Evolutionary conservation across 2,113 vertebrate genomes (phyloP), one percentile per base, ranked within the genome.

Genomic region (Neofelis nebulosa): DNA sequence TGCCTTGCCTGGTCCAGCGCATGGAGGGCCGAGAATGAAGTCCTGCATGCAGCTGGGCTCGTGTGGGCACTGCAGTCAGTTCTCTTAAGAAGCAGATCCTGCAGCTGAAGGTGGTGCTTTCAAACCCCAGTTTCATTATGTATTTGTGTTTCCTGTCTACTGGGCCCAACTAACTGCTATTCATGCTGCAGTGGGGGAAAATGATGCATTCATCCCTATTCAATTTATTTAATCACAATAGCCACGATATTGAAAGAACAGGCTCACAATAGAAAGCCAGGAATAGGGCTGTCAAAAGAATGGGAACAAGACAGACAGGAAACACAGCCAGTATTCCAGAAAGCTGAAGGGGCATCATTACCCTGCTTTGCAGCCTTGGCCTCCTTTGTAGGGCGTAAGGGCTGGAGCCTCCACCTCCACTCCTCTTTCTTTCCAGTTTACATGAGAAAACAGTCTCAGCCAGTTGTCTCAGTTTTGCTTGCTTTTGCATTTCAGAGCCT

Each of bases 41-140:
- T 18, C 18, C 52, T 25, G 61, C 33, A 1, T 16, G 6, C 38
- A 19, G 15, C 6, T 31, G 13, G 25, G 5, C n/a, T 27, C 4
- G 0, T n/a, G 41, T 16, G 4, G 2, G 7, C 38, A 19, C 13
- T 3, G 14, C 16, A 0, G 21, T 55, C 33, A 0, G 19, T 21
- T 21, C 7, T 95, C 68, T 88, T 33, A 81, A 68, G 27, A 87
- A 48, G 52, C 45, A 27, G 45, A 36, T 29, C 52, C 48, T 66
- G 57, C 45, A 69, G 23, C 29, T 36, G 31, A 86, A 76, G 50
- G 19, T 74, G 63, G 23, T 5, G 12, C 74, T 55, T 82, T 82
- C 80, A 68, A 78, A 73, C 66, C 45, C 45, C 94, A 55, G 21
- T 69, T 91, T 79, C 87, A 61, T 57, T 31, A 7, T 31, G 4